Percentiles rank a stretch among this genome's conserved stretches.
Conservation (phyloP, 37 sponge, comb jelly and placozoan genomes). For the Crambe crambe region DNA sequence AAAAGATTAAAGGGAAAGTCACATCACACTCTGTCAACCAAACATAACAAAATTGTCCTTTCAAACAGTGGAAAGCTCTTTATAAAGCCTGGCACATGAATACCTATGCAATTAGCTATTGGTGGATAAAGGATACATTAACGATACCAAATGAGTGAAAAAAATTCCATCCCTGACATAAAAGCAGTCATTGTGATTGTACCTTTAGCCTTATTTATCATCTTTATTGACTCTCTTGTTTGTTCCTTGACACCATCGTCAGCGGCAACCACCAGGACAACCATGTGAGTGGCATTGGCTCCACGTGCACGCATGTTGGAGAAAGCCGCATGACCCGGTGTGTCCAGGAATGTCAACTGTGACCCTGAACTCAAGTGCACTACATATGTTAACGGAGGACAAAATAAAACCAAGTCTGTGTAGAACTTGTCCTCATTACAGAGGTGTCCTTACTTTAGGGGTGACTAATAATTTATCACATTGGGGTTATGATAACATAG, state of each 20-base stretch:
- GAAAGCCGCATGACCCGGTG: slow-evolving; percentile 98
- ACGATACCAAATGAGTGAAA: no score
- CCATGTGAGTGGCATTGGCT: slow-evolving; percentile 81
- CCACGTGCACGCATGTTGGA: slow-evolving; percentile 85
- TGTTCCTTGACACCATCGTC: slow-evolving; percentile 93
- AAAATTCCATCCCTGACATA: no score
- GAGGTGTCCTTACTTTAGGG: neutral
- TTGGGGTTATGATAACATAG: no score
- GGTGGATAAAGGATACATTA: no score
- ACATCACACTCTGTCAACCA: no score
- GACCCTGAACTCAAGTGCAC: slow-evolving; percentile 34
- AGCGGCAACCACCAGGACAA: slow-evolving; percentile 93
- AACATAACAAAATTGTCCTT: no score
- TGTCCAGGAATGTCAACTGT: slow-evolving; percentile 92
- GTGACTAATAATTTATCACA: no score
- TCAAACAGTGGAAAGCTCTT: no score
- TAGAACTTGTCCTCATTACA: neutral
- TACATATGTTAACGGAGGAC: neutral
- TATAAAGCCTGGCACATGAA: no score
- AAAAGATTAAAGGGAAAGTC: no score
- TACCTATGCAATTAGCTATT: no score
- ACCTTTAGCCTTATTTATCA: slow-evolving; percentile 68
- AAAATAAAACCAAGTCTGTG: neutral
- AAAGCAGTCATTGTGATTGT: no score
- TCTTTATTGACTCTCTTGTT: slow-evolving; percentile 83